Evolutionary conservation across 2,888 invertebrate species (phyloP).

Genomic region (Drosophila siamana): DNA sequence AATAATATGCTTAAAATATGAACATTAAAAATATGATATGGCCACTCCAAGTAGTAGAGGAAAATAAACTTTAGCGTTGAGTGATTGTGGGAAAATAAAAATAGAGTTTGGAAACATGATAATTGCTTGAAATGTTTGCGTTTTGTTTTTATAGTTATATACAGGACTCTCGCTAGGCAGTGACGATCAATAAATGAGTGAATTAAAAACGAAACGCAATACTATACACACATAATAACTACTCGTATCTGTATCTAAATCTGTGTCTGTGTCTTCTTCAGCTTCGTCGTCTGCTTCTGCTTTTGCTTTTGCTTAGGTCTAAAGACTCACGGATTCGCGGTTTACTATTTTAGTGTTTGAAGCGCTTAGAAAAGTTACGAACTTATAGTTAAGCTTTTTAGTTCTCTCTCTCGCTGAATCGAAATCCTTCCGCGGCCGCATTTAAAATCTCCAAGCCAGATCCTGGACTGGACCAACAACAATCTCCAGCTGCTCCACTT

Average conservation of each 20-base stretch:
- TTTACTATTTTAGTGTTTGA: conserved; percentile 35
- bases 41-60: not conserved
- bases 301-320: conserved; percentile 42
- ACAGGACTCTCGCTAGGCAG: conserved; percentile 45
- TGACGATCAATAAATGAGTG: conserved; percentile 23
- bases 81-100: not conserved
- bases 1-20: too few species aligned
- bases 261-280: not conserved
- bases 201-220: conserved; percentile 22
- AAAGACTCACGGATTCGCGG: conserved; percentile 33
- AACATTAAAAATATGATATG: not conserved
- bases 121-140: not conserved
- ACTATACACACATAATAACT: conserved; percentile 50
- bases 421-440: conserved; percentile 34
- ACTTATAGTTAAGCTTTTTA: conserved; percentile 60
- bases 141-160: conserved; percentile 12
- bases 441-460: conserved; percentile 72
- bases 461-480: conserved; percentile 52
- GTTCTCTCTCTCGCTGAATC: conserved; percentile 40
- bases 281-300: not conserved
- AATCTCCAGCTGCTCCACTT: conserved; percentile 12
- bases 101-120: not conserved
- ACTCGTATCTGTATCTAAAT: conserved; percentile 26
- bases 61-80: not conserved
- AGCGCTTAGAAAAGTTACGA: conserved; percentile 73